Percentiles rank a stretch among this genome's conserved stretches.
Conservation (phyloP, 2,113 vertebrate genomes). For the Lethenteron reissneri region DNA sequence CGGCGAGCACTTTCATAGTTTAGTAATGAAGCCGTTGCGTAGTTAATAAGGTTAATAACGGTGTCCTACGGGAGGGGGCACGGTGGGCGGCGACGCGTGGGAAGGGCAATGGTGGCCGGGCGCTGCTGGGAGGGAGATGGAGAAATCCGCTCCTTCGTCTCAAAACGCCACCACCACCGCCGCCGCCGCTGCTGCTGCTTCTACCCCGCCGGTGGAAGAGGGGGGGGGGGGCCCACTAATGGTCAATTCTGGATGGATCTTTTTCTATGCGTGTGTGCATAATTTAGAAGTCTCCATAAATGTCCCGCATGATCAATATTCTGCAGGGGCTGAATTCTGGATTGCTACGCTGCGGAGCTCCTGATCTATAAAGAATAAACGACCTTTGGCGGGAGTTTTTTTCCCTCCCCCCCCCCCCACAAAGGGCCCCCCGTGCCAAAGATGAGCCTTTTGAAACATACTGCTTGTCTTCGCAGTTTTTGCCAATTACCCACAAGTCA, state of each 20-base stretch:
- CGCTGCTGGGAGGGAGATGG: no score
- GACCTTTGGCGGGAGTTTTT: conserved; percentile 4
- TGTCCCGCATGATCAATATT: conserved; percentile 4
- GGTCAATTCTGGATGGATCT: conserved; percentile 1
- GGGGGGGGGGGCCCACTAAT: neutral
- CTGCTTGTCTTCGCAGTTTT: conserved; percentile 5
- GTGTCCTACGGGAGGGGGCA: no score
- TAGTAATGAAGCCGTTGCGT: no score
- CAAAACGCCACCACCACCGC: no score
- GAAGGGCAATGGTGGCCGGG: no score
- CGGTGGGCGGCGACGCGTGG: no score
- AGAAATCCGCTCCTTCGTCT: no score
- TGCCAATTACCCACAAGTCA: conserved; percentile 7
- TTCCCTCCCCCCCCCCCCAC: neutral
- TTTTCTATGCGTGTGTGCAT: conserved; percentile 6
- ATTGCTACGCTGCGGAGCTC: neutral
- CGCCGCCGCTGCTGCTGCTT: no score
- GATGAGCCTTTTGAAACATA: neutral
- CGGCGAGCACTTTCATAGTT: no score
- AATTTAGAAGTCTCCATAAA: conserved; percentile 1
- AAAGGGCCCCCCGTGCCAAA: conserved; percentile 3
- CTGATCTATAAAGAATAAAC: conserved; percentile 7
- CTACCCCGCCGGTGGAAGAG: no score
- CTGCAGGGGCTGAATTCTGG: conserved; percentile 1
- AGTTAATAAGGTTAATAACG: no score